Evolutionary conservation across 2,888 invertebrate species (phyloP).

Genomic region (Cephus spinipes): DNA sequence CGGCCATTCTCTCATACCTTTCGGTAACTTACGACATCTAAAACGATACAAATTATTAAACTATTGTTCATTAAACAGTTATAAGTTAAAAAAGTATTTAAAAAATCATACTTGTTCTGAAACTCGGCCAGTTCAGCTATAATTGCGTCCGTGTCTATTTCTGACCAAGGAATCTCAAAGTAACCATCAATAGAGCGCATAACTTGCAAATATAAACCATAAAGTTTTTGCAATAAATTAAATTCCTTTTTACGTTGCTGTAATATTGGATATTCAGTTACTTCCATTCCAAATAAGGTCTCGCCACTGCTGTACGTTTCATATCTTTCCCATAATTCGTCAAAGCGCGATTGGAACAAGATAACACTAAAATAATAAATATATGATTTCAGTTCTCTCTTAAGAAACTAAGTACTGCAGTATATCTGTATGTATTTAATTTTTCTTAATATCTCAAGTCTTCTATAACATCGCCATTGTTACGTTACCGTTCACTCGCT

Average conservation of each 20-base stretch:
- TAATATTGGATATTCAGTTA: slow-evolving; percentile 85
- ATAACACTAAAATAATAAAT: slow-evolving; percentile 69
- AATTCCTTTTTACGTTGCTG: slow-evolving; percentile 86
- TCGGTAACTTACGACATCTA: slow-evolving; percentile 86
- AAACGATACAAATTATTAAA: slow-evolving; percentile 20
- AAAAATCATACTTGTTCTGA: slow-evolving; percentile 70
- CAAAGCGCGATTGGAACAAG: slow-evolving; percentile 83
- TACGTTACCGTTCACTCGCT: slow-evolving; percentile 80
- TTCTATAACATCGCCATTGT: slow-evolving; percentile 6
- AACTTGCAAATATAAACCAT: slow-evolving; percentile 82
- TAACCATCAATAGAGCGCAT: slow-evolving; percentile 89
- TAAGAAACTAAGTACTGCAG: neutral
- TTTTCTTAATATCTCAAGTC: neutral
- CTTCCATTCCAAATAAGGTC: slow-evolving; percentile 84
- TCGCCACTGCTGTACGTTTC: slow-evolving; percentile 89
- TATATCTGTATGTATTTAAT: slow-evolving; percentile 4
- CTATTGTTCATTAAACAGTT: neutral
- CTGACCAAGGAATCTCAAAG: slow-evolving; percentile 85
- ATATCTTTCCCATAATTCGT: slow-evolving; percentile 84
- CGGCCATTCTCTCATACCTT: slow-evolving; percentile 89
- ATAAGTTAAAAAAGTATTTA: neutral
- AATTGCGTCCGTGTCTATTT: slow-evolving; percentile 86
- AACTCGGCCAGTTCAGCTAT: slow-evolving; percentile 84
- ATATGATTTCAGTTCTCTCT: slow-evolving; percentile 6
- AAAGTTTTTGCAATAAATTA: slow-evolving; percentile 85